phyloP scores from a whole-genome alignment of 1,140 invertebrate species.

The Penaeus vannamei region DNA sequence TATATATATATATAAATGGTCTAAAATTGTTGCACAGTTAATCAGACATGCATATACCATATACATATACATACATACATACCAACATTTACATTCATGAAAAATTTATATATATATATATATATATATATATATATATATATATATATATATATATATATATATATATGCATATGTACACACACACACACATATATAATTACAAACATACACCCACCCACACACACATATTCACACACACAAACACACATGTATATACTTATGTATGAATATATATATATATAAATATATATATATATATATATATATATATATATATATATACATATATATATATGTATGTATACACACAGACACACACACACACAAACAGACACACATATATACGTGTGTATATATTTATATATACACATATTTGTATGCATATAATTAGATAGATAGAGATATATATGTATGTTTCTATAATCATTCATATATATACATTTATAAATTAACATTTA shows the following conservation, averaged over 20 bases:
- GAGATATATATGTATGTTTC: neutral
- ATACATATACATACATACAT: too few relatives aligned
- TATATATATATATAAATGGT: neutral
- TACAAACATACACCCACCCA: too few relatives aligned
- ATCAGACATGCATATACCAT: too few relatives aligned
- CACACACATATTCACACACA: neutral
- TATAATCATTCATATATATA: neutral
- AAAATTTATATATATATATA: neutral
- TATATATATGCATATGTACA: conserved; percentile 14
- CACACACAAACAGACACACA: neutral
- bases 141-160: conserved; percentile 16
- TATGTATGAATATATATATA: neutral
- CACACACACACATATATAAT: too few relatives aligned
- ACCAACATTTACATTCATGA: neutral
- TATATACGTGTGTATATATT: neutral
- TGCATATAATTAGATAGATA: neutral
- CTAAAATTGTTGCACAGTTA: too few relatives aligned
- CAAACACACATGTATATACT: neutral
- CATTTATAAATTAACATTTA: too few relatives aligned
- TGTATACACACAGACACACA: neutral
- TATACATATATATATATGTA: neutral
- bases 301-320: neutral
- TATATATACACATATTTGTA: neutral
- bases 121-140: conserved; percentile 16
- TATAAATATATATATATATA: neutral